These are phyloP conservation scores for Drosophila eugracilis DNA, from an alignment of 1,140 invertebrate genomes.

Conservation along the genomic window DNA sequence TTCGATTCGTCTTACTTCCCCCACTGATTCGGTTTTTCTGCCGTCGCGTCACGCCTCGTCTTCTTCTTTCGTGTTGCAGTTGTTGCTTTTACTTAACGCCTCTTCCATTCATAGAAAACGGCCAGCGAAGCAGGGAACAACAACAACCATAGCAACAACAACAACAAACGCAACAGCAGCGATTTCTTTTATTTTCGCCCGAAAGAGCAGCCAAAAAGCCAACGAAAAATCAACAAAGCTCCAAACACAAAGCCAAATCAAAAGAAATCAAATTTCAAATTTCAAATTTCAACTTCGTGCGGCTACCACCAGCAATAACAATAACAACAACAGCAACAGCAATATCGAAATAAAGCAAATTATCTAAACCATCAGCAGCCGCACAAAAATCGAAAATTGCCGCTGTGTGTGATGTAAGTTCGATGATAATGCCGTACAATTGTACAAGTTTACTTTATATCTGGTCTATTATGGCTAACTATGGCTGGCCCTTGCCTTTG, in stretches of 20 bases:
- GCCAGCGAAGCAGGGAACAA: constrained; percentile 35
- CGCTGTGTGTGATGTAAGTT: constrained; percentile 43
- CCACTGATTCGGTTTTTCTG: constrained; percentile 3
- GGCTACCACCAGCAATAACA: constrained; percentile 8
- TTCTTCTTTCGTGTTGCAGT: constrained; percentile 16
- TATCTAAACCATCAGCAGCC: constrained; percentile 41
- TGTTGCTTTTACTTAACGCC: constrained; percentile 25
- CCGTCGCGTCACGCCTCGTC: constrained; percentile 27
- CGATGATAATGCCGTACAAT: constrained; percentile 25
- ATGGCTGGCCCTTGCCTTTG: constrained; percentile 15
- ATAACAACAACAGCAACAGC: constrained; percentile 10
- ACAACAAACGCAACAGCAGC: constrained; percentile 19
- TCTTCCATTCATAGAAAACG: constrained; percentile 50
- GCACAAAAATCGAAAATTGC: constrained; percentile 32
- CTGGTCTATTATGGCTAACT: constrained; percentile 31
- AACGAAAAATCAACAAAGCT: constrained; percentile 19
- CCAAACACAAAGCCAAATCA: constrained; percentile 28
- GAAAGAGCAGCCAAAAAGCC: constrained; percentile 18
- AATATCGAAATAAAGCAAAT: constrained; percentile 27
- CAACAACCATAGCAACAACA: constrained; percentile 18
- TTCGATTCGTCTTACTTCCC: neutral
- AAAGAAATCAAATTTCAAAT: constrained; percentile 48
- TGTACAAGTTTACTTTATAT: constrained; percentile 27
- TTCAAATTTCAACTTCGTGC: constrained; percentile 49
- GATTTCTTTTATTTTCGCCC: constrained; percentile 49